Evolutionary conservation across 2,888 invertebrate genomes (phyloP).

Genomic region (Drosophila trichaetosa): DNA sequence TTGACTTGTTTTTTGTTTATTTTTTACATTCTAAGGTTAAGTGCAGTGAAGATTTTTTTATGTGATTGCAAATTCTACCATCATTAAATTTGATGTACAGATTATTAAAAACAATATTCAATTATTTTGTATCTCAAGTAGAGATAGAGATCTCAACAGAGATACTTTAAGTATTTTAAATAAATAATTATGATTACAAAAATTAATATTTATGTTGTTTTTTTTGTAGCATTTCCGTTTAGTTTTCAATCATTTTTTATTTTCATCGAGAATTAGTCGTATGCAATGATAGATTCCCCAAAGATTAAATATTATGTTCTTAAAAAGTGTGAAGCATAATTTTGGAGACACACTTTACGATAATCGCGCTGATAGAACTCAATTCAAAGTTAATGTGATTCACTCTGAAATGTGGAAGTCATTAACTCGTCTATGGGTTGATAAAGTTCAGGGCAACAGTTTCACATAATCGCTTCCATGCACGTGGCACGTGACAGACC

Average conservation of each 20-base stretch:
- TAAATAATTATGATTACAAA: background rate
- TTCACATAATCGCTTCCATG: conserved; percentile 11
- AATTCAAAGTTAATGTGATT: conserved; percentile 17
- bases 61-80: background rate
- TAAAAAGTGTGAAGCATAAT: background rate
- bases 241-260: background rate
- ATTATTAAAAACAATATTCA: background rate
- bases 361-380: background rate
- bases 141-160: no score
- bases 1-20: background rate
- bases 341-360: background rate
- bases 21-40: background rate
- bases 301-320: background rate
- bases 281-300: background rate
- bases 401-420: conserved; percentile 13
- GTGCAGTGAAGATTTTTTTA: background rate
- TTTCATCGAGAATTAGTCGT: background rate
- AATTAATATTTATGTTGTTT: background rate
- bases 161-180: background rate
- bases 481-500: conserved; percentile 69
- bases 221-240: background rate
- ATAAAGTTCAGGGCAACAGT: conserved; percentile 27
- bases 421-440: conserved; percentile 11
- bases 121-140: no score
- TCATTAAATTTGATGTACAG: background rate